Evolutionary conservation across 1,140 invertebrate species (phyloP).

Genomic region (Drosophila eugracilis): DNA sequence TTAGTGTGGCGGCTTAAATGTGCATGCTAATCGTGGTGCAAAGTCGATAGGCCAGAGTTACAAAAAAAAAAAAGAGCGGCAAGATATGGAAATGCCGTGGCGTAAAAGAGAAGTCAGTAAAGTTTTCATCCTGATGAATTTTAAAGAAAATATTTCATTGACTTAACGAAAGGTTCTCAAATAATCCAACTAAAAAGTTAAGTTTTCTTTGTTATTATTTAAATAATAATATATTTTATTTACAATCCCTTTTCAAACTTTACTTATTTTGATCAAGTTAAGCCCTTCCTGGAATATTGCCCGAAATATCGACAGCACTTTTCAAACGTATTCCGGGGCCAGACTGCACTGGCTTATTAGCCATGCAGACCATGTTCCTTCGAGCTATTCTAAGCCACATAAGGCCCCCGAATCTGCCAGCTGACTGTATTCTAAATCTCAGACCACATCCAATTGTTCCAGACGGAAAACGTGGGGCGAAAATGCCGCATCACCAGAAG

Average conservation of each 20-base stretch:
- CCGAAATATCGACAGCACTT: not conserved
- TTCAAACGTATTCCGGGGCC: not conserved
- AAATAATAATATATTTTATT: too few species aligned
- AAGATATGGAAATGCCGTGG: too few species aligned
- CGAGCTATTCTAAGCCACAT: conserved; percentile 32
- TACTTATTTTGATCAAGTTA: not conserved
- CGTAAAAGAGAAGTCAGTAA: too few species aligned
- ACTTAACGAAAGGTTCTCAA: too few species aligned
- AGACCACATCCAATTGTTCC: conserved; percentile 26
- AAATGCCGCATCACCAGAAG: conserved; percentile 40
- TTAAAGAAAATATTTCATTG: too few species aligned
- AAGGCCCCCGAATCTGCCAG: conserved; percentile 30
- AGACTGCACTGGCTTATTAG: conserved; percentile 51
- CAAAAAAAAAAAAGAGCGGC: not conserved
- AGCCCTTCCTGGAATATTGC: not conserved
- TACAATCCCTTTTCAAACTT: not conserved
- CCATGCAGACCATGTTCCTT: conserved; percentile 71
- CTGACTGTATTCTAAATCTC: conserved; percentile 62
- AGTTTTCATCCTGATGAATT: too few species aligned
- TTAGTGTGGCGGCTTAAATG: conserved; percentile 34
- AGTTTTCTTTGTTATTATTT: too few species aligned
- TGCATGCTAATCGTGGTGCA: conserved; percentile 15
- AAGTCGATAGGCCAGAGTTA: not conserved
- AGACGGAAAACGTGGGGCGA: conserved; percentile 43
- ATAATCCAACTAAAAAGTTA: too few species aligned